Percentiles rank a stretch among this genome's conserved stretches.
Conservation (phyloP, 2,797 vertebrate species). For the Oryzias dopingdopingensis region DNA sequence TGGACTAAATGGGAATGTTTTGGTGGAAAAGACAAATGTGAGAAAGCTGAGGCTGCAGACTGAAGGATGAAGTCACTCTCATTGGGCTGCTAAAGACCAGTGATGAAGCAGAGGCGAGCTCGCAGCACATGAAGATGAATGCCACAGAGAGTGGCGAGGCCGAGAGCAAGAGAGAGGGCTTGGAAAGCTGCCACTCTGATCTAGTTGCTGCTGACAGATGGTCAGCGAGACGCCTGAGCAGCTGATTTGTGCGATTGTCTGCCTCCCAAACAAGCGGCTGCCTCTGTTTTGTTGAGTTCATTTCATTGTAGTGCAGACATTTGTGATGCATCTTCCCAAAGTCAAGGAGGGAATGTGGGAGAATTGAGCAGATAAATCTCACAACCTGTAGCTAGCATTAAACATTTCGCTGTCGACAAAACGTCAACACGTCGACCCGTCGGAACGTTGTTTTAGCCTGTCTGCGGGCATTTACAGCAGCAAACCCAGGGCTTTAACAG, state of each 20-base stretch:
- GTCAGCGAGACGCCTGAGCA: slow-evolving; percentile 37
- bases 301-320: slow-evolving; percentile 9
- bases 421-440: too few relatives aligned
- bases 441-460: too few relatives aligned
- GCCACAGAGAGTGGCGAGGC: slow-evolving; percentile 10
- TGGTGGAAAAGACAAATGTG: slow-evolving; percentile 2
- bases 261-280: slow-evolving; percentile 16
- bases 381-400: too few relatives aligned
- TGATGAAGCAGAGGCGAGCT: slow-evolving; percentile 37
- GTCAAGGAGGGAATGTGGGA: slow-evolving; percentile 32
- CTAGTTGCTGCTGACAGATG: slow-evolving; percentile 59
- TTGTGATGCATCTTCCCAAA: slow-evolving; percentile 14
- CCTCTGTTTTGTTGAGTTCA: slow-evolving; percentile 32
- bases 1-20: neutral
- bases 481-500: too few relatives aligned
- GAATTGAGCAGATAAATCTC: slow-evolving; percentile 9
- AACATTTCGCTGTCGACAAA: too few relatives aligned
- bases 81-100: slow-evolving; percentile 39
- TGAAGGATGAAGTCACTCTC: slow-evolving; percentile 28
- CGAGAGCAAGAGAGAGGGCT: slow-evolving; percentile 10
- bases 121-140: slow-evolving; percentile 31
- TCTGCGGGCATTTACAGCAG: too few relatives aligned
- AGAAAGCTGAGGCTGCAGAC: slow-evolving; percentile 5
- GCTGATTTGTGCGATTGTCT: slow-evolving; percentile 42
- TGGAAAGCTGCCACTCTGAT: slow-evolving; percentile 52